A percentile compares a stretch with the other conserved stretches of the same genome.
Conservation (phyloP, 2,888 invertebrate species). For the Callimorpha dominula region DNA sequence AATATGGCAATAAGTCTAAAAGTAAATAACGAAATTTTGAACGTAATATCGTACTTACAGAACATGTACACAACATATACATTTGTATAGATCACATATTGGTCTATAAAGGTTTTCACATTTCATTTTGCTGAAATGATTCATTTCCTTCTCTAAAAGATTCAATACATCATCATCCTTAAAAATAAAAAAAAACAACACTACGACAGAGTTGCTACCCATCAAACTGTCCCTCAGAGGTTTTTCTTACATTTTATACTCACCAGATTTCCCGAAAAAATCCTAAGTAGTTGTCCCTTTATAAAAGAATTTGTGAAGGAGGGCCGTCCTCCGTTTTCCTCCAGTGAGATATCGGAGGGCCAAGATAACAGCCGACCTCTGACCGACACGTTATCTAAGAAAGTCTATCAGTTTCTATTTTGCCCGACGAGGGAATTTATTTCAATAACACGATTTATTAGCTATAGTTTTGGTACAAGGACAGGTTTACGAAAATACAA, state of each 20-base stretch:
- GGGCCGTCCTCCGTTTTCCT: conserved; percentile 46
- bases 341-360: conserved; percentile 58
- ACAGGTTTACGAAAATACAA: conserved; percentile 24
- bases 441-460: conserved; percentile 57
- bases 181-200: conserved; percentile 4
- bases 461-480: conserved; percentile 27
- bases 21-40: not conserved
- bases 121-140: not conserved
- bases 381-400: conserved; percentile 61
- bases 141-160: not conserved
- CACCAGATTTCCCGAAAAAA: conserved; percentile 33
- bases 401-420: conserved; percentile 58
- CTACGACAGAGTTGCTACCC: conserved; percentile 10
- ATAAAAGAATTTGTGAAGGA: conserved; percentile 36
- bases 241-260: conserved; percentile 35
- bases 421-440: conserved; percentile 54
- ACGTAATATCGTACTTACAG: too few species aligned
- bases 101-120: not conserved
- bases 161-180: not conserved
- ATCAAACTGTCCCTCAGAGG: conserved; percentile 23
- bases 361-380: conserved; percentile 58
- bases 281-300: conserved; percentile 32
- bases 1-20: not conserved
- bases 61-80: too few species aligned
- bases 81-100: too few species aligned